A percentile compares a stretch with the other conserved stretches of the same genome.
These are phyloP conservation scores for Leptopilina myrica DNA, from an alignment of 2,888 invertebrate species.

Conservation along the genomic window DNA sequence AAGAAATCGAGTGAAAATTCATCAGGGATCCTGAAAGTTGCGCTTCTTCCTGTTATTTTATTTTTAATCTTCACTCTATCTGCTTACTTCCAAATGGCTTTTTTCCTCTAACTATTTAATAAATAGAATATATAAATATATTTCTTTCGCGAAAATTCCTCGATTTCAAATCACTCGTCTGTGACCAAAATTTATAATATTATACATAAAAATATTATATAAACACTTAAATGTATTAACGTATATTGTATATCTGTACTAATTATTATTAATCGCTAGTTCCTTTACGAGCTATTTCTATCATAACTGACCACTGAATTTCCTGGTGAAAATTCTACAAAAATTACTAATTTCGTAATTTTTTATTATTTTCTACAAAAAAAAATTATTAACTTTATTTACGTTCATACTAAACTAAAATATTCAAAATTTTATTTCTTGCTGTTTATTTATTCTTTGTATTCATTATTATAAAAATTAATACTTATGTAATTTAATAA, in stretches of 20 bases:
- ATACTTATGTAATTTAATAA: too few species aligned
- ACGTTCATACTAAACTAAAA: too few species aligned
- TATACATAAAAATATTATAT: conserved; percentile 17
- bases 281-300: conserved; percentile 9
- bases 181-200: conserved; percentile 31
- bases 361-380: too few species aligned
- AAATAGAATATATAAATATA: too few species aligned
- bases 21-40: background rate
- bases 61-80: background rate
- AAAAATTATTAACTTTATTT: too few species aligned
- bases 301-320: background rate
- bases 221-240: conserved; percentile 19
- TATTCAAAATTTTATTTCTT: too few species aligned
- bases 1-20: conserved; percentile 53
- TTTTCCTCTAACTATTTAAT: background rate
- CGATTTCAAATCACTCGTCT: conserved; percentile 22
- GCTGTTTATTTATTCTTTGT: too few species aligned
- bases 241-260: background rate
- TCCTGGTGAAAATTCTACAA: background rate
- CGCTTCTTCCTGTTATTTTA: background rate
- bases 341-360: background rate
- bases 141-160: background rate
- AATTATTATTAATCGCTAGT: conserved; percentile 28
- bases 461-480: too few species aligned
- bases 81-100: background rate